Percentiles rank a stretch among this genome's conserved stretches.
Conservation (phyloP, 2,888 invertebrate species). For the Bimastos eiseni region DNA sequence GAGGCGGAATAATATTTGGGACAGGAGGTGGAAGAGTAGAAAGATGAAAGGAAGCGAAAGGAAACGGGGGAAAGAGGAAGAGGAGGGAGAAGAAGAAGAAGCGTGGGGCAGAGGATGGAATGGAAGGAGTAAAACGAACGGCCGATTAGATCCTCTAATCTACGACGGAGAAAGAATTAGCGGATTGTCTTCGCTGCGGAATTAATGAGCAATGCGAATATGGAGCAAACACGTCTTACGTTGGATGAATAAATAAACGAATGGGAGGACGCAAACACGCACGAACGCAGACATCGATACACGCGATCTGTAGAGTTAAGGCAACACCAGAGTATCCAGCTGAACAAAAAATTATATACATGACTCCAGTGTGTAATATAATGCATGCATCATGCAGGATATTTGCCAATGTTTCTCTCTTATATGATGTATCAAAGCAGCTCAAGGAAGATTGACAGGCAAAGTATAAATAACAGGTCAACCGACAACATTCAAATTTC, state of each 20-base stretch:
- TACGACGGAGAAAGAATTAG: background rate
- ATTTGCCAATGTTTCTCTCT: too few species aligned
- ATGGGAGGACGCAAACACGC: background rate
- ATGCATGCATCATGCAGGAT: too few species aligned
- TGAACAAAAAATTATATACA: background rate
- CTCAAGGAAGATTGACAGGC: too few species aligned
- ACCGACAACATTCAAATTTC: too few species aligned
- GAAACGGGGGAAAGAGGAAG: too few species aligned
- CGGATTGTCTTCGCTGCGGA: background rate
- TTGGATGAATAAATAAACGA: background rate
- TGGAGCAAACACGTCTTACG: background rate
- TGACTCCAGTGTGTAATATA: background rate
- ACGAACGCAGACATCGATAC: background rate
- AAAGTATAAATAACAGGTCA: too few species aligned
- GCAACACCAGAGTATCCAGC: background rate
- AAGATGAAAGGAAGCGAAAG: too few species aligned
- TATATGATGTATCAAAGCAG: too few species aligned
- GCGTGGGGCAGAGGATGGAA: too few species aligned
- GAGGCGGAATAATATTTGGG: too few species aligned
- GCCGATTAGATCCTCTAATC: background rate
- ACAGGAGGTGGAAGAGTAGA: too few species aligned
- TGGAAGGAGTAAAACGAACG: background rate
- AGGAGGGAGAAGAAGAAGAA: too few species aligned
- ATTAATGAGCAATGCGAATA: slow-evolving; percentile 6
- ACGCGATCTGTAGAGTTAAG: slow-evolving; percentile 7